Evolutionary conservation across 1,140 invertebrate genomes (phyloP).

Genomic region (Rhynchophorus ferrugineus): DNA sequence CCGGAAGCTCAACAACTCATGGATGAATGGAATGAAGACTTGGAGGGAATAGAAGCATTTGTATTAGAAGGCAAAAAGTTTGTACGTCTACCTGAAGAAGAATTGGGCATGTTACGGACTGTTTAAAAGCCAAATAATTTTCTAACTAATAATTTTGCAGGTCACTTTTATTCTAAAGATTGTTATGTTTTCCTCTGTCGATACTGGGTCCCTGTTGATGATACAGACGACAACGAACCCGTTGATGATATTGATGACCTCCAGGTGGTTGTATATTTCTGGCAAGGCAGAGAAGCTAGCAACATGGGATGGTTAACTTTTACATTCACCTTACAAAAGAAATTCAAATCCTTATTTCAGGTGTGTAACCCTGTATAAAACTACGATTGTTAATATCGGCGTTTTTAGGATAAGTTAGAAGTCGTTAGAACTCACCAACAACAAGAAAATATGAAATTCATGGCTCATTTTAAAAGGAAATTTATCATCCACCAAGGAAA

Average conservation of each 20-base stretch:
- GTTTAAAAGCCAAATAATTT: not conserved
- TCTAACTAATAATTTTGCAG: conserved; percentile 32
- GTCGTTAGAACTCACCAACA: conserved; percentile 95
- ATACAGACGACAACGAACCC: conserved; percentile 52
- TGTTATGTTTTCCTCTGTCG: conserved; percentile 98
- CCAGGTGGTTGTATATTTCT: conserved; percentile 98
- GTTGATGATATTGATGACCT: conserved; percentile 68
- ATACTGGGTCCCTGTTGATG: conserved; percentile 74
- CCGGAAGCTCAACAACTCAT: conserved; percentile 85
- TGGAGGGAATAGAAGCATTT: conserved; percentile 95
- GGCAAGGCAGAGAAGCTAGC: conserved; percentile 94
- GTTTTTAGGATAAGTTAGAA: conserved; percentile 72
- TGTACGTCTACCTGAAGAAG: conserved; percentile 88
- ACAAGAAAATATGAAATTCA: conserved; percentile 98
- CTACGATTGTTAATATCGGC: conserved; percentile 33
- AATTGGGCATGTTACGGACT: conserved; percentile 60
- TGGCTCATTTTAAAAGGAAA: conserved; percentile 94
- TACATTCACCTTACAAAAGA: conserved; percentile 95
- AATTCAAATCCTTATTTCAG: conserved; percentile 90
- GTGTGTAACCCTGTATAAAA: conserved; percentile 3
- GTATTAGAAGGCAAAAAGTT: conserved; percentile 98
- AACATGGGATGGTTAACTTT: conserved; percentile 99
- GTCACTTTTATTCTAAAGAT: conserved; percentile 86
- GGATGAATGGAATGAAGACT: conserved; percentile 92
- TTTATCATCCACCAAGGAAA: conserved; percentile 93